phyloP scores from a whole-genome alignment of 2,113 vertebrate species.

The Scalopus aquaticus region DNA sequence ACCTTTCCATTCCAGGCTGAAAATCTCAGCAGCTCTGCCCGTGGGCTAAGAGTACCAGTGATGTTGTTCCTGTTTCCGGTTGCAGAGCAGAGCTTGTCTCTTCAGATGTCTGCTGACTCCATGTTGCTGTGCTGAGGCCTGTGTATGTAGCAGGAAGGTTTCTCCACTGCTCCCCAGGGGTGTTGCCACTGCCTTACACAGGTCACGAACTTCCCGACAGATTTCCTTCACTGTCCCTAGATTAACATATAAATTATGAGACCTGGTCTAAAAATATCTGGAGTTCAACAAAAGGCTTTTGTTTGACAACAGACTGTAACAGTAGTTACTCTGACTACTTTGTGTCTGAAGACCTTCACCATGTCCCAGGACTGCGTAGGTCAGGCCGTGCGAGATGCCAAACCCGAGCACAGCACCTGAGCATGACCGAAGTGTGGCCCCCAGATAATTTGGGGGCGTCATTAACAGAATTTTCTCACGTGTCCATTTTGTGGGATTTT shows the following conservation, averaged over 20 bases:
- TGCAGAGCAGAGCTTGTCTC: not conserved
- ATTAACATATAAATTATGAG: not conserved
- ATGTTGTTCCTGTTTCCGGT: not conserved
- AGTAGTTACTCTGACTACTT: not conserved
- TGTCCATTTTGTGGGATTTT: not conserved
- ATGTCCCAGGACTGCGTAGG: not conserved
- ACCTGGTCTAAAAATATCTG: not conserved
- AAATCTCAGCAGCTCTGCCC: not conserved
- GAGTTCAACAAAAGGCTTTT: conserved; percentile 10
- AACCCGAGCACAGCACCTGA: accelerated
- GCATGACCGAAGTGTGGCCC: accelerated
- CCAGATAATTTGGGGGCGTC: not conserved
- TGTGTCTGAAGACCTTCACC: not conserved
- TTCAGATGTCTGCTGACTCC: not conserved
- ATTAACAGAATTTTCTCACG: not conserved
- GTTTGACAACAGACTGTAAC: not conserved
- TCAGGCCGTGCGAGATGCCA: not conserved
- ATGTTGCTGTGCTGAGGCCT: not conserved
- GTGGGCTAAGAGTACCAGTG: not conserved
- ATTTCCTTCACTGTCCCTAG: not conserved
- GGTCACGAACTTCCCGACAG: not conserved
- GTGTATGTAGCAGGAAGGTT: not conserved
- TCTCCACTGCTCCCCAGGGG: not conserved
- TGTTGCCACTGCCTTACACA: not conserved
- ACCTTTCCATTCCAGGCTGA: not conserved